phyloP scores from a whole-genome alignment of 2,113 vertebrate species.

The Oostethus manadensis region DNA sequence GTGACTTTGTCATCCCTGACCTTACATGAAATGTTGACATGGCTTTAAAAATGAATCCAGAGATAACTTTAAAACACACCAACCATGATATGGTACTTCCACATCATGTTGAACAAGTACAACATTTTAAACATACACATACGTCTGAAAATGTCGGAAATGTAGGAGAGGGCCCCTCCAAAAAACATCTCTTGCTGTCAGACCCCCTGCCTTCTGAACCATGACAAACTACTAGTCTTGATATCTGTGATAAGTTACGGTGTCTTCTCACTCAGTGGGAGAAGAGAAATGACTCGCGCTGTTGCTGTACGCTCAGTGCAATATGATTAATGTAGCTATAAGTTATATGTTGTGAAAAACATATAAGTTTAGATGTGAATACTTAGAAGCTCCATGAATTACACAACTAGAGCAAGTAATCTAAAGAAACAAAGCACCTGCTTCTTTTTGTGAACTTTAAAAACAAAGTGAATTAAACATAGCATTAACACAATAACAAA shows the following conservation, averaged over 20 bases:
- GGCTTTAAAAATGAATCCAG: too few relatives aligned
- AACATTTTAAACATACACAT: not conserved
- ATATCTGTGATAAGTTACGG: slow-evolving; percentile 24
- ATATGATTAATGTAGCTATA: slow-evolving; percentile 24
- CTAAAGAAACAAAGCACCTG: too few relatives aligned
- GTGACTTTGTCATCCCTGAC: too few relatives aligned
- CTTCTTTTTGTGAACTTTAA: too few relatives aligned
- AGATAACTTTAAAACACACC: too few relatives aligned
- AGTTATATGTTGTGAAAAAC: not conserved
- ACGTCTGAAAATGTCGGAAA: slow-evolving; percentile 3
- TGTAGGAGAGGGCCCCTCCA: not conserved
- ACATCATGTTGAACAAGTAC: not conserved
- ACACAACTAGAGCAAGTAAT: too few relatives aligned
- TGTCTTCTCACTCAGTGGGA: slow-evolving; percentile 23
- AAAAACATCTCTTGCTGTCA: not conserved
- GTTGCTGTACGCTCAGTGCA: slow-evolving; percentile 17
- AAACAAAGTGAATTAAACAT: too few relatives aligned
- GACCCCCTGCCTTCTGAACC: slow-evolving; percentile 23
- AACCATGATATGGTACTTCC: too few relatives aligned
- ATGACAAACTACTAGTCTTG: slow-evolving; percentile 26
- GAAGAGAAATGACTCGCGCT: slow-evolving; percentile 3
- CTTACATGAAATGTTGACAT: too few relatives aligned
- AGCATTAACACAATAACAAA: too few relatives aligned
- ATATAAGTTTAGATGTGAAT: too few relatives aligned
- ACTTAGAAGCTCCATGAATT: too few relatives aligned